Conservation (phyloP, 2,113 vertebrate genomes). For the Seriola rivoliana region DNA sequence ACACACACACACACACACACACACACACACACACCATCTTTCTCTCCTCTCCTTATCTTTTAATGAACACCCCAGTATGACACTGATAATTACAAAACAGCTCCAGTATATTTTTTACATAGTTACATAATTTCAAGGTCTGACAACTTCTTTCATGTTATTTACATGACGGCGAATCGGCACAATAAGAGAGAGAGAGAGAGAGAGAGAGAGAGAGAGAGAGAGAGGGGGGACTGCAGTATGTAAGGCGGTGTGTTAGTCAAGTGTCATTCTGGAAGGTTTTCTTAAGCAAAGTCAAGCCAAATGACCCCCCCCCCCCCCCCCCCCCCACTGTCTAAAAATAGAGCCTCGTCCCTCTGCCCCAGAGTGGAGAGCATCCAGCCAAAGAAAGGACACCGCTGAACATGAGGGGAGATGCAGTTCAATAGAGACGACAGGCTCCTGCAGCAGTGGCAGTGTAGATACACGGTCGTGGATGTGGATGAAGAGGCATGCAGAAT, state of each 20-base stretch:
- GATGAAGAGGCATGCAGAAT: background rate
- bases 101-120: conserved; percentile 45
- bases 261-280: conserved; percentile 35
- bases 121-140: conserved; percentile 53
- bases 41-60: conserved; percentile 53
- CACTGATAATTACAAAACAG: conserved; percentile 58
- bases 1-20: background rate
- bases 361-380: conserved; percentile 44
- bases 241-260: background rate
- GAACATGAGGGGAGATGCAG: conserved; percentile 51
- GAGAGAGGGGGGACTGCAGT: background rate
- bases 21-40: background rate
- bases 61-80: conserved; percentile 57
- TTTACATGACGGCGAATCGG: conserved; percentile 24
- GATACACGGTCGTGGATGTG: background rate
- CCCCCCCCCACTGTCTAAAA: conserved; percentile 59
- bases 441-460: conserved; percentile 15
- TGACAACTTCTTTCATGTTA: conserved; percentile 40
- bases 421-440: conserved; percentile 40
- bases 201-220: background rate
- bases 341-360: conserved; percentile 48
- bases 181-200: conserved; percentile 9
- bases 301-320: conserved; percentile 34
- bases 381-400: conserved; percentile 48
- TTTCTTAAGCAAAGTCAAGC: conserved; percentile 55